phyloP scores from a whole-genome alignment of 1,140 invertebrate species.

The Aphaenogaster ashmeadi region DNA sequence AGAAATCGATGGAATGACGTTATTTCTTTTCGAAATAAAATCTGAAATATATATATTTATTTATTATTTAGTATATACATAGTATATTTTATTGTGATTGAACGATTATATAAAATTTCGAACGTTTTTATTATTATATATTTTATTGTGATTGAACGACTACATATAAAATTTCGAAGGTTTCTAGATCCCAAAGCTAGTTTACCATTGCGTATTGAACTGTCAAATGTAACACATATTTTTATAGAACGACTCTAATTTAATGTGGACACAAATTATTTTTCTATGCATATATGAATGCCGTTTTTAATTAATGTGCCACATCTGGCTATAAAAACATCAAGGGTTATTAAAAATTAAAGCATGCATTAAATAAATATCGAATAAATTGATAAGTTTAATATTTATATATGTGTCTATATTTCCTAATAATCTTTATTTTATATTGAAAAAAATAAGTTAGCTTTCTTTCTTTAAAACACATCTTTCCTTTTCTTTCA shows the following conservation, averaged over 20 bases:
- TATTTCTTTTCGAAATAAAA: constrained; percentile 2
- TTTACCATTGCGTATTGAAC: not conserved
- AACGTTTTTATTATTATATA: not conserved
- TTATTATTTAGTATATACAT: no score
- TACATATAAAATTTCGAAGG: no score
- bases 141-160: no score
- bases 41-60: not conserved
- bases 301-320: not conserved
- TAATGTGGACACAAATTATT: not conserved
- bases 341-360: not conserved
- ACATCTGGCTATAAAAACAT: not conserved
- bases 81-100: not conserved
- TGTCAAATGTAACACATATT: not conserved
- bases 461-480: not conserved
- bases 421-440: not conserved
- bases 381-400: not conserved
- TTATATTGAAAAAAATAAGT: not conserved
- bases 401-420: not conserved
- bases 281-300: not conserved
- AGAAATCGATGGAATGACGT: not conserved
- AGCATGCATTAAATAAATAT: not conserved
- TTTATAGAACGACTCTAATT: not conserved
- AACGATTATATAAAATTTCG: not conserved
- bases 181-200: no score
- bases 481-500: not conserved